Conservation (phyloP, 2,113 vertebrate species). For the Paraplagusia blochii region DNA sequence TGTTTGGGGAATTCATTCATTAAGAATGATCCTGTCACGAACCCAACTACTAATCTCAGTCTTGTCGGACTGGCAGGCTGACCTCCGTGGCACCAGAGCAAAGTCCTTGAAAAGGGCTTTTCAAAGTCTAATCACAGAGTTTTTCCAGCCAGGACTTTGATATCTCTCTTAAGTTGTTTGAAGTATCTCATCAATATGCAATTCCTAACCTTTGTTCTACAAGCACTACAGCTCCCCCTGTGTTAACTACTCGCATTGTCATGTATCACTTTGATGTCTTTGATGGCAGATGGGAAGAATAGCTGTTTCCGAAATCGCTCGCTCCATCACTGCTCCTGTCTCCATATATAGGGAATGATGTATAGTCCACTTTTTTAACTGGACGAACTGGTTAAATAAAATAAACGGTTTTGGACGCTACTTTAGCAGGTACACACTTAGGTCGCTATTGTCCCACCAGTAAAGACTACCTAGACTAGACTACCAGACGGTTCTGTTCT, state of each 20-base stretch:
- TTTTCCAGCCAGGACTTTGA: slow-evolving; percentile 13
- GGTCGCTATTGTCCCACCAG: no score
- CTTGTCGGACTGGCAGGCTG: slow-evolving; percentile 9
- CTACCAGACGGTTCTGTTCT: no score
- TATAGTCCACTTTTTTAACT: no score
- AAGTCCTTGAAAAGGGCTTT: slow-evolving; percentile 33
- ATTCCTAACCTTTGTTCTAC: slow-evolving; percentile 12
- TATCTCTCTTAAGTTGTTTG: slow-evolving; percentile 26
- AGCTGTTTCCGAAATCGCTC: no score
- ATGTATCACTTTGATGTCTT: slow-evolving; percentile 20
- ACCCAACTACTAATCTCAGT: background rate
- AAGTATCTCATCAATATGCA: slow-evolving; percentile 35
- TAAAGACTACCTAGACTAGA: no score
- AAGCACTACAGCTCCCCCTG: slow-evolving; percentile 6
- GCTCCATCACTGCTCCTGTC: no score
- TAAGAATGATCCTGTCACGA: no score
- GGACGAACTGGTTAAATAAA: no score
- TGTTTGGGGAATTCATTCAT: no score
- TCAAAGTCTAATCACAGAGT: slow-evolving; percentile 8
- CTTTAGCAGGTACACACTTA: no score
- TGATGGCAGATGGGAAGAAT: slow-evolving; percentile 27
- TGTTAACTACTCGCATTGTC: slow-evolving; percentile 24
- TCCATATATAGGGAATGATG: no score
- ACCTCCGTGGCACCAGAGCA: slow-evolving; percentile 4
- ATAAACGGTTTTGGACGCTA: no score